A percentile compares a stretch with the other conserved stretches of the same genome.
These are phyloP conservation scores for Pithys albifrons DNA, from an alignment of 2,113 vertebrate species.

Conservation along the genomic window DNA sequence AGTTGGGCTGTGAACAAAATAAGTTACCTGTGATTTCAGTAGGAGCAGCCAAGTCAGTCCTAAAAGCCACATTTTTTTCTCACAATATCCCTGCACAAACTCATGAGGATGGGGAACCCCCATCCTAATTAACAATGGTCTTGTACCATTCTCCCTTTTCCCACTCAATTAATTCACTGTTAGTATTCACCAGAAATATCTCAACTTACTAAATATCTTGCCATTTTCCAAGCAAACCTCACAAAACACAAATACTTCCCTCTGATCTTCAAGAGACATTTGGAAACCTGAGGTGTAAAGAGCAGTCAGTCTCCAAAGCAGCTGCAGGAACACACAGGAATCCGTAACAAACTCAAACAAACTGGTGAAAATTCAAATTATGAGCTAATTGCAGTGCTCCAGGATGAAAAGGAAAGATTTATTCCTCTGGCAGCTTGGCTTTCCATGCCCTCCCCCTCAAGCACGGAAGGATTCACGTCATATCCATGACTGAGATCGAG, in stretches of 20 bases:
- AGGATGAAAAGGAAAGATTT: not conserved
- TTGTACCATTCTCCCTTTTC: not conserved
- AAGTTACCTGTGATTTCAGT: not conserved
- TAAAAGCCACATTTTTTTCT: not conserved
- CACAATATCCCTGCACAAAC: not conserved
- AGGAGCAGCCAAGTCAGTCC: not conserved
- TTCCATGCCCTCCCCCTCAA: not conserved
- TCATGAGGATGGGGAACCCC: not conserved
- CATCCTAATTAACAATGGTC: not conserved
- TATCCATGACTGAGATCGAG: fast-evolving
- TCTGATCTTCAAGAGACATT: not conserved
- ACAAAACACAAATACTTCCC: not conserved
- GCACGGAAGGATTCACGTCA: not conserved
- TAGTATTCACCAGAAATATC: not conserved
- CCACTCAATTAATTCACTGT: not conserved
- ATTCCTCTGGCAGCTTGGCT: not conserved
- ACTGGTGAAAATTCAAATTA: not conserved
- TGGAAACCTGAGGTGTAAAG: not conserved
- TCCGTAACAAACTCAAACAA: not conserved
- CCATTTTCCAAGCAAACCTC: not conserved
- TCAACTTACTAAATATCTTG: not conserved
- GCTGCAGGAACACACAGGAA: not conserved
- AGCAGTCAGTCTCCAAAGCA: not conserved
- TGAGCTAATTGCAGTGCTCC: not conserved
- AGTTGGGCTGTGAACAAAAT: not conserved